Conservation (phyloP, 2,113 vertebrate species). For the Macaca nemestrina region DNA sequence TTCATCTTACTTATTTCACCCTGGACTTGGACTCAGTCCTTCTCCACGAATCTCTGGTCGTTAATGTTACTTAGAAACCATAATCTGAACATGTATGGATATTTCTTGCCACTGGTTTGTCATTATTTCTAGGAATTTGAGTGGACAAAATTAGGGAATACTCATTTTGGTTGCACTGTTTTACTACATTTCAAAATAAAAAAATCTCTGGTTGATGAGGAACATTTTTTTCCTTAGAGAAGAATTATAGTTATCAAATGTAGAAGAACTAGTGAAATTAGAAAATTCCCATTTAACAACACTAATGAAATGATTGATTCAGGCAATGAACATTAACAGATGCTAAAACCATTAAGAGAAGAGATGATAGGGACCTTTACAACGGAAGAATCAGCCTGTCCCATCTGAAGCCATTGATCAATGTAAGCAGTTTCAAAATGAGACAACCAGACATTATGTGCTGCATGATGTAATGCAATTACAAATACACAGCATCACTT, state of each 20-base stretch:
- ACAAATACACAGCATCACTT: neutral
- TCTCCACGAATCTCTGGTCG: neutral
- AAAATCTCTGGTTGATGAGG: neutral
- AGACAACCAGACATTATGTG: neutral
- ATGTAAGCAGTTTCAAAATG: neutral
- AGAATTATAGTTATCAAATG: neutral
- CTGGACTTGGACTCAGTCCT: neutral
- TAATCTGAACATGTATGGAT: neutral
- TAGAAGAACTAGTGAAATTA: neutral
- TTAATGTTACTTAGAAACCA: neutral
- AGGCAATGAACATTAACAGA: neutral
- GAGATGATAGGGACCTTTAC: neutral
- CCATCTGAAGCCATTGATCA: neutral
- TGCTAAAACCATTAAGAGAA: neutral
- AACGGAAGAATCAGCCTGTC: neutral
- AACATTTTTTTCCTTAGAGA: neutral
- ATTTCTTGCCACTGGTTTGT: neutral
- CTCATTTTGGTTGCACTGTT: neutral
- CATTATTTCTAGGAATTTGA: neutral
- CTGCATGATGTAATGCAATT: neutral
- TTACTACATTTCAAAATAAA: neutral
- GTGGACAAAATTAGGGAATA: neutral
- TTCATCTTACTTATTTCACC: neutral
- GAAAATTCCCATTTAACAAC: neutral
- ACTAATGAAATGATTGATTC: neutral